Base-by-base conservation (phyloP, 2,888 invertebrate genomes). In the Brachyopa scutellaris region DNA sequence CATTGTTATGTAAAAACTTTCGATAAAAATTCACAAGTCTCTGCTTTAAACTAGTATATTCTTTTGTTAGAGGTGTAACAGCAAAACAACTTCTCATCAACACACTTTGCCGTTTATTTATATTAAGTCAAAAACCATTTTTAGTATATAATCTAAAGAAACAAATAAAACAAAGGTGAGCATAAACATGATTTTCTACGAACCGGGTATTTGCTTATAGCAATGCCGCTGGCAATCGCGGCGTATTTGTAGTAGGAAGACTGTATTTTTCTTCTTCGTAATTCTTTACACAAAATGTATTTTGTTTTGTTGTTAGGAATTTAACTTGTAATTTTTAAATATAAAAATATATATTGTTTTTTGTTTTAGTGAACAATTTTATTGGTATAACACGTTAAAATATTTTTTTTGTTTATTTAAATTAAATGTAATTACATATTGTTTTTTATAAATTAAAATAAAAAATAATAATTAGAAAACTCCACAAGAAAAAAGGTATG, bases 401-500 rank as follows among this genome's bases (percentile, higher is more conserved):
- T 7, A 8, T 47, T 45, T 77, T 59, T 64, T 77, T 82, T 66
- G 26, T 15, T 64, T 57, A 21, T 11, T 21, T 15, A 31, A 6
- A 36, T 40, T 72, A 38, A 38, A 47, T 72, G 19, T 42, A n/a
- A n/a, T n/a, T n/a, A n/a, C n/a, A n/a, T n/a, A n/a, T n/a, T n/a
- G n/a, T 49, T 31, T 67, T 49, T 47, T 31, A 45, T 66, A 47
- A 55, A 69, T 38, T 40, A 31, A 70, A 64, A 49, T n/a, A 29
- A 36, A 13, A 26, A 57, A 36, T 9, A 40, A 40, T 31, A 45
- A 70, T 64, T 70, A 74, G 47, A 82, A 72, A 74, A 61, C 59
- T 66, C 77, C 70, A 82, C 82, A 66, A 40, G 42, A 70, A 42
- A 55, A 73, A 82, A 82, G 82, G 82, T 82, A 82, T 77, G 82